A percentile compares a stretch with the other conserved stretches of the same genome.
Evolutionary conservation across 23 tunicate species (phyloP).

Genomic region (Aplidium turbinatum): DNA sequence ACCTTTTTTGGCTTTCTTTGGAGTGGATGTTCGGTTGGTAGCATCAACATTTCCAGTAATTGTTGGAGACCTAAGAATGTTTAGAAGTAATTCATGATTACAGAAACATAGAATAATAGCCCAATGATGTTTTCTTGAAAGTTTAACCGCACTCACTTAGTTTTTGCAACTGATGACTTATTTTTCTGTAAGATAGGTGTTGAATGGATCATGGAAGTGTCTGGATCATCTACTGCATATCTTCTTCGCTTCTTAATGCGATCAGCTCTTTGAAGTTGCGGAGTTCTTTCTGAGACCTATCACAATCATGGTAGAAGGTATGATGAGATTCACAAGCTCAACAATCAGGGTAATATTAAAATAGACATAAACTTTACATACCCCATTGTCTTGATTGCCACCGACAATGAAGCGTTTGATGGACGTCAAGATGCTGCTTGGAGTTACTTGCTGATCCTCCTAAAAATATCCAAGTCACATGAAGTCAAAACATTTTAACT

Average conservation of each 20-base stretch:
- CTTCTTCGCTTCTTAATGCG: constrained; percentile 45
- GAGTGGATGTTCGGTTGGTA: no score
- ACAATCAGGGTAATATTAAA: background rate
- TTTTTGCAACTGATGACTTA: no score
- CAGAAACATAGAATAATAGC: no score
- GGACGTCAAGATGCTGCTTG: constrained; percentile 35
- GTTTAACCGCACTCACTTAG: no score
- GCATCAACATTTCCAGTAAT: no score
- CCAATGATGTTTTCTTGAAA: no score
- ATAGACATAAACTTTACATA: background rate
- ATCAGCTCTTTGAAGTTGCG: constrained; percentile 56
- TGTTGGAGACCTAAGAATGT: no score
- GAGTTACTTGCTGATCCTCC: no score
- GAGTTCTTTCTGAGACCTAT: constrained; percentile 34
- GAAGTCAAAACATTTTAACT: no score
- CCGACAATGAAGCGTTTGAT: constrained; percentile 49
- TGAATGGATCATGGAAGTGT: constrained; percentile 40
- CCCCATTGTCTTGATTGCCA: constrained; percentile 6
- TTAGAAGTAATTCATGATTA: no score
- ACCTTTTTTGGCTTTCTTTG: no score
- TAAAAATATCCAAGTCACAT: no score
- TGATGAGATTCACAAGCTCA: background rate
- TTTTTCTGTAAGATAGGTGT: constrained; percentile 23
- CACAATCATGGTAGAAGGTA: background rate
- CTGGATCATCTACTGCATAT: constrained; percentile 39